A percentile compares a stretch with the other conserved stretches of the same genome.
Evolutionary conservation across 2,797 vertebrate species (phyloP).

Genomic region (Eidolon dupreanum): DNA sequence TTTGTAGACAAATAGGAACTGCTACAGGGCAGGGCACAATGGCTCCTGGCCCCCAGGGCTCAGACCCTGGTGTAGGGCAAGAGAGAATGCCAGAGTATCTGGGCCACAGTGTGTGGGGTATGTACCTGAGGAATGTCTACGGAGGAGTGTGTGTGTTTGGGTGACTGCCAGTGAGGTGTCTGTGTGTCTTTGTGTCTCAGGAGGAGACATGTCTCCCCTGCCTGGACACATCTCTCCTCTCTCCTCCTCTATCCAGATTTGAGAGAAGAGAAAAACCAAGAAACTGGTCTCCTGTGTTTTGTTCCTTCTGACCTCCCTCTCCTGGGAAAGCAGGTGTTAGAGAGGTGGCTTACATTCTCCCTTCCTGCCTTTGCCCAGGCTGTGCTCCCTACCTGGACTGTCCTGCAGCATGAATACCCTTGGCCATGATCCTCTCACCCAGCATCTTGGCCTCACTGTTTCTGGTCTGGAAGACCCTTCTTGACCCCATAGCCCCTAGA

Average conservation of each 20-base stretch:
- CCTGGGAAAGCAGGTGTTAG: neutral
- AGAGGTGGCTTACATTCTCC: neutral
- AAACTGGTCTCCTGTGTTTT: neutral
- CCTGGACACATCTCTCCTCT: neutral
- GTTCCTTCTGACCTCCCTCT: neutral
- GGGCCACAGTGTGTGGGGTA: neutral
- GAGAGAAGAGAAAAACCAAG: neutral
- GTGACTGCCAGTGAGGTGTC: neutral
- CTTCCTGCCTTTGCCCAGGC: neutral
- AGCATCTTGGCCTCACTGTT: neutral
- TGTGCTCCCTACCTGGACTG: too few relatives aligned
- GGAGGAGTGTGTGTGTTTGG: neutral
- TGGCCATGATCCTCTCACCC: neutral
- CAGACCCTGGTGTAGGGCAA: too few relatives aligned
- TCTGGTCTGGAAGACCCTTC: neutral
- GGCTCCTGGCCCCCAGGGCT: neutral
- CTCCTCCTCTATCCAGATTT: neutral
- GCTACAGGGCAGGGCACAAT: too few relatives aligned
- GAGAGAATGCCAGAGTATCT: neutral
- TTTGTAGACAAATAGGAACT: neutral
- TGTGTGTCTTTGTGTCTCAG: neutral
- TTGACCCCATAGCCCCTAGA: too few relatives aligned
- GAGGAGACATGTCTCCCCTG: neutral
- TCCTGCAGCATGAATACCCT: fast-evolving
- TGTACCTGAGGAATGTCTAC: neutral